A percentile compares a stretch with the other conserved stretches of the same genome.
phyloP scores from a whole-genome alignment of 1,140 invertebrate genomes.

The Pinna nobilis region DNA sequence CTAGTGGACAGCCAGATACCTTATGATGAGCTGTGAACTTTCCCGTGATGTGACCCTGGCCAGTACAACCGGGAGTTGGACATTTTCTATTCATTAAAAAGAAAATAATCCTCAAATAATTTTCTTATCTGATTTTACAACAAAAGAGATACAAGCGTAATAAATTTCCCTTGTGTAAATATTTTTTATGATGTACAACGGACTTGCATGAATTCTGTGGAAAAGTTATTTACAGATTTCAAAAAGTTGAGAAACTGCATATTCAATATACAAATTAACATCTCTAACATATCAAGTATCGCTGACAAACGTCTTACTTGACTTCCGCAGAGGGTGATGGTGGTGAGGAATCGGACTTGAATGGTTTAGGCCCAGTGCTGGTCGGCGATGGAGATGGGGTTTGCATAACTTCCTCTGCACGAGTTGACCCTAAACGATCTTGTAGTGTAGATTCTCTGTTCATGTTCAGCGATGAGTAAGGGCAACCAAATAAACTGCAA shows the following conservation, averaged over 20 bases:
- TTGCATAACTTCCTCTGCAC: slow-evolving; percentile 55
- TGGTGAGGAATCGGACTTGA: too few species aligned
- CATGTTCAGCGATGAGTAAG: slow-evolving; percentile 85
- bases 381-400: slow-evolving; percentile 30
- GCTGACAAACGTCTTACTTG: too few species aligned
- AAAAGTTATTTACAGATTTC: too few species aligned
- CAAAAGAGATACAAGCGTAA: neutral
- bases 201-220: too few species aligned
- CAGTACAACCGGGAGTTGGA: slow-evolving; percentile 75
- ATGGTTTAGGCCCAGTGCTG: too few species aligned
- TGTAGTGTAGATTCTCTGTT: slow-evolving; percentile 77
- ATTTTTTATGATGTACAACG: neutral
- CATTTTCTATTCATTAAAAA: slow-evolving; percentile 71
- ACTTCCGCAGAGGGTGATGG: too few species aligned
- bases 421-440: slow-evolving; percentile 68
- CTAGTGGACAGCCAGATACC: slow-evolving; percentile 70
- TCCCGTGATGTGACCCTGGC: slow-evolving; percentile 80
- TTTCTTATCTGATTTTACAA: neutral
- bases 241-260: too few species aligned
- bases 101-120: slow-evolving; percentile 3
- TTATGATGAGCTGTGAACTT: slow-evolving; percentile 92
- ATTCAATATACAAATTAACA: too few species aligned
- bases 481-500: slow-evolving; percentile 84
- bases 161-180: neutral
- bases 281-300: too few species aligned